Conservation (phyloP, 2,888 invertebrate genomes). For the Zygogramma bicolorata region DNA sequence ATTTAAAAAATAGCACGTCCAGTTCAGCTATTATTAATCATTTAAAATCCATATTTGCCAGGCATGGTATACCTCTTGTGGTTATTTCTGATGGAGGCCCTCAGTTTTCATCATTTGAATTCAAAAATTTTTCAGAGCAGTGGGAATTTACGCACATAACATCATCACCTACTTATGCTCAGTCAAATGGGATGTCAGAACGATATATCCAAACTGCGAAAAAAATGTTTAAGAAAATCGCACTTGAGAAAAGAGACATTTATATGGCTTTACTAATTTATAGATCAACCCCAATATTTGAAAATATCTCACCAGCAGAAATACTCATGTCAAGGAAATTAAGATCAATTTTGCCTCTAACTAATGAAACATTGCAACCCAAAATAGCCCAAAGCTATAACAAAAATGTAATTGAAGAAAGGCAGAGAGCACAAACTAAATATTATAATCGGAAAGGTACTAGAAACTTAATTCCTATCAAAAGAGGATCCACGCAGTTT, state of each 20-base stretch:
- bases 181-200: conserved; percentile 35
- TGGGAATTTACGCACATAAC: conserved; percentile 12
- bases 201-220: conserved; percentile 16
- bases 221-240: conserved; percentile 13
- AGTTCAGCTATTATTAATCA: neutral
- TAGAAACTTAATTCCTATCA: too few species aligned
- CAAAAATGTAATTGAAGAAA: too few species aligned
- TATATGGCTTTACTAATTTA: too few species aligned
- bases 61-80: neutral
- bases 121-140: neutral
- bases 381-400: too few species aligned
- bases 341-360: too few species aligned
- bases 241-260: neutral
- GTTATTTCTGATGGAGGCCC: neutral
- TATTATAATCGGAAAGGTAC: too few species aligned
- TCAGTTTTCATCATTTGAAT: neutral
- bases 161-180: conserved; percentile 26
- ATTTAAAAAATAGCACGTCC: neutral
- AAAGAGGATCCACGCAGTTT: too few species aligned
- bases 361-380: too few species aligned
- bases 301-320: too few species aligned
- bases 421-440: too few species aligned
- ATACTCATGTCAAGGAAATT: too few species aligned
- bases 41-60: neutral
- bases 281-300: too few species aligned